These are phyloP conservation scores for Percopsis transmontana DNA, from an alignment of 2,113 vertebrate genomes.

Conservation along the genomic window DNA sequence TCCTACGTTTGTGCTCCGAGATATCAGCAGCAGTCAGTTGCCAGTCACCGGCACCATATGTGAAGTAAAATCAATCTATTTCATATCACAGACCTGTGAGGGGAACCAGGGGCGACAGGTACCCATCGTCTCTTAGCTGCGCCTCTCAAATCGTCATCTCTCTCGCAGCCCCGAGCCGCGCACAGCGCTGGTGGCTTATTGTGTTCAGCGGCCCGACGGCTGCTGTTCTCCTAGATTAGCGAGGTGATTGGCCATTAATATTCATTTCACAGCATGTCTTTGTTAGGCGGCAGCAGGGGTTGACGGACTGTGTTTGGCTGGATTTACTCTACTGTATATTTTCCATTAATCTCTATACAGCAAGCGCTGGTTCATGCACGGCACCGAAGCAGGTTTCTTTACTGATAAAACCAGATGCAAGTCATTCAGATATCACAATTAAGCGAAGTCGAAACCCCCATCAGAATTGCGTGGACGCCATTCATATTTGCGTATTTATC, in stretches of 20 bases:
- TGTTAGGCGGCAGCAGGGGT: constrained; percentile 65
- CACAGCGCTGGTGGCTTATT: constrained; percentile 55
- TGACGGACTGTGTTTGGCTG: constrained; percentile 64
- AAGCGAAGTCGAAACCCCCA: too few relatives aligned
- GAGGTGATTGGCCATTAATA: constrained; percentile 76
- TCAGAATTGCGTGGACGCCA: too few relatives aligned
- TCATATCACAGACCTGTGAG: constrained; percentile 69
- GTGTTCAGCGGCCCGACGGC: constrained; percentile 50
- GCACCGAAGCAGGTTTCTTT: constrained; percentile 4
- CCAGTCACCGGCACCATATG: constrained; percentile 70
- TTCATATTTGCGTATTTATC: too few relatives aligned
- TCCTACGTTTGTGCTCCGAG: constrained; percentile 63
- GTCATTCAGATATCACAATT: too few relatives aligned
- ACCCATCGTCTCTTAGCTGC: constrained; percentile 46
- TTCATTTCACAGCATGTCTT: constrained; percentile 76
- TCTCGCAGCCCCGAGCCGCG: constrained; percentile 39
- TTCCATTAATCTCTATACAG: constrained; percentile 24
- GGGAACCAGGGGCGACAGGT: constrained; percentile 47
- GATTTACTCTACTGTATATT: constrained; percentile 65
- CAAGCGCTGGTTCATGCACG: constrained; percentile 25
- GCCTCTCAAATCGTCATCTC: constrained; percentile 22
- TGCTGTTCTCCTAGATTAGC: constrained; percentile 73
- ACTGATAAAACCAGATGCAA: not conserved
- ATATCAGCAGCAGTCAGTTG: constrained; percentile 78
- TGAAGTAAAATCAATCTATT: constrained; percentile 80